Evolutionary conservation across 2,797 vertebrate species (phyloP), one percentile per base, ranked within the genome.

Genomic region (Girardinus metallicus): DNA sequence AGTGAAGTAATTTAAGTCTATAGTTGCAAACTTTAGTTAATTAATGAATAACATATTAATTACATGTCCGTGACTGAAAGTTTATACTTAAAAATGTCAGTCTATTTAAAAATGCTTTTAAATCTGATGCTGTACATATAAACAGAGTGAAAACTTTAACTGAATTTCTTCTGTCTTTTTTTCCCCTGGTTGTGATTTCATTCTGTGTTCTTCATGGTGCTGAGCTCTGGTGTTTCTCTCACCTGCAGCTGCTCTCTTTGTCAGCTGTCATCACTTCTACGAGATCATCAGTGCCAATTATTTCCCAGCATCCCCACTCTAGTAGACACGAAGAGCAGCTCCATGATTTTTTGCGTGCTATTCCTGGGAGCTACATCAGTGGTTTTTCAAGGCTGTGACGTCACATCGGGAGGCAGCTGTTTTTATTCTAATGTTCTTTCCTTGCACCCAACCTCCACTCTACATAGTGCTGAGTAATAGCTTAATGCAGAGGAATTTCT

Each of bases 251-350:
- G 93, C 77, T 93, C 91, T 82, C 62, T 86, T 85, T 92, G 92
- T 92, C 92, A 93, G 93, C 91, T 94, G 94, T 95, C 94, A 91
- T 89, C 92, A 82, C 92, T 79, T 91, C 84, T 81, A 87, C 78
- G 81, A 86, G 90, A 87, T 87, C 86, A 88, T 84, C 81, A 76
- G 86, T 78, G 86, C 92, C 88, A 94, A 87, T 91, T 93, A 90
- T 89, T 91, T 92, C 87, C 82, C 90, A 70, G 74, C 75, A 78
- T 90, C 82, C 78, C 87, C 51, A 29, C 11, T 7, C 80, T 77
- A 75, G 87, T 68, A 79, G 80, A 86, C 74, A 41, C 84, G 74
- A 83, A 79, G 87, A 79, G 79, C 78, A 75, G 89, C 83, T 57
- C 73, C 76, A 76, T 90, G 83, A 76, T 84, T 87, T 62, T 79